Evolutionary conservation across 2,113 vertebrate genomes (phyloP), one percentile per base, ranked within the genome.

Genomic region (Pogona vitticeps): DNA sequence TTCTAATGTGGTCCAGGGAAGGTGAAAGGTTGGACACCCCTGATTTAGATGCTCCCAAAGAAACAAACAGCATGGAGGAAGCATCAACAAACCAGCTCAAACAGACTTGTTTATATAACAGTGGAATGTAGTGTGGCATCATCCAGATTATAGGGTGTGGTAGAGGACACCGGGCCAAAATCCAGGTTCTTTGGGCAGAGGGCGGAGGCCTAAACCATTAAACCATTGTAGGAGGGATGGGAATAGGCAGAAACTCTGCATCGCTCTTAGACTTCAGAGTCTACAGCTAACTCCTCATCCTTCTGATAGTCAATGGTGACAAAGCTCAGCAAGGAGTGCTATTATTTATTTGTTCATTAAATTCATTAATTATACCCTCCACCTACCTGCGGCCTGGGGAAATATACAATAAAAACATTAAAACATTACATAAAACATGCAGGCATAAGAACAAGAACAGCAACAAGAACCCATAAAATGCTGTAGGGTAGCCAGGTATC

Each of bases 71-170:
- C 23, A 77, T 52, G n/a, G 13, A 56, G 52, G 31, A 85, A 52
- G 4, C 28, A 12, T 65, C 56, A 65, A 31, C 6, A 63, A 65
- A 84, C 63, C 59, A 1, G 36, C 46, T 31, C 40, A 76, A 65
- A 65, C 23, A 65, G 40, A 18, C 23, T 33, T 20, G 12, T 33
- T 31, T 76, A 33, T 33, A 76, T 26, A 79, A 58, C n/a, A 38
- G 58, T 52, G 65, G 36, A 86, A 79, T 31, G 56, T 15, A 59
- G 26, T 23, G 20, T 79, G 36, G 10, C 76, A 42, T 79, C 18
- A 21, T 79, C 23, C 33, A 79, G 36, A 77, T 86, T 79, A 79
- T 6, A 86, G 65, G 76, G 65, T 59, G 76, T 79, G 76, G 65
- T 58, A 79, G 33, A 86, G 21, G 33, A 21, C 33, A 86, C 46